Evolutionary conservation across 53 echinoderm and acorn worm species (phyloP).

Genomic region (Holothuria scabra): DNA sequence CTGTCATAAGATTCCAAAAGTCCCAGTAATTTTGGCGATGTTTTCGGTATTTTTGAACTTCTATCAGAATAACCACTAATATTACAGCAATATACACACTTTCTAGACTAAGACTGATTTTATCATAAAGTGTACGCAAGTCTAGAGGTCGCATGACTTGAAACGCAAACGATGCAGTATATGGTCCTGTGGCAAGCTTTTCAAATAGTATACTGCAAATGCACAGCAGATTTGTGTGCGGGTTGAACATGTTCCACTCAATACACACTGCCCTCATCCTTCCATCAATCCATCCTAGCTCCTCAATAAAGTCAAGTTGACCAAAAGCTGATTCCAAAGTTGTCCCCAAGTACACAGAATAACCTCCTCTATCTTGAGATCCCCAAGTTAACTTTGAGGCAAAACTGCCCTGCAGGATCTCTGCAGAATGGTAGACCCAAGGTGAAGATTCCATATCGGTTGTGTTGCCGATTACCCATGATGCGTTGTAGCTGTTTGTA

Average conservation of each 20-base stretch:
- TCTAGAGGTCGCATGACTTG: slow-evolving; percentile 63
- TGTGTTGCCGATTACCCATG: slow-evolving; percentile 49
- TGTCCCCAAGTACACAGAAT: slow-evolving; percentile 61
- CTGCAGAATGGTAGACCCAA: slow-evolving; percentile 71
- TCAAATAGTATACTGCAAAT: slow-evolving; percentile 74
- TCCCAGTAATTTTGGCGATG: slow-evolving; percentile 64
- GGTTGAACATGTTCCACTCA: slow-evolving; percentile 88
- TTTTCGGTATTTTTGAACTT: slow-evolving; percentile 60
- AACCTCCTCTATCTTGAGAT: slow-evolving; percentile 71
- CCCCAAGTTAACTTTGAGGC: slow-evolving; percentile 42
- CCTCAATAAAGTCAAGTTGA: slow-evolving; percentile 24
- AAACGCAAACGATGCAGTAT: slow-evolving; percentile 57
- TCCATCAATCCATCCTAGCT: slow-evolving; percentile 67
- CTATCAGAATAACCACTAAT: slow-evolving; percentile 65
- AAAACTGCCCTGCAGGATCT: slow-evolving; percentile 65
- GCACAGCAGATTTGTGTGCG: slow-evolving; percentile 73
- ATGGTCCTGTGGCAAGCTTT: slow-evolving; percentile 45
- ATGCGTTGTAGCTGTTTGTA: slow-evolving; percentile 36
- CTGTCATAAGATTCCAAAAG: slow-evolving; percentile 77
- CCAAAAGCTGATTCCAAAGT: slow-evolving; percentile 28
- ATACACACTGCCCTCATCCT: slow-evolving; percentile 73
- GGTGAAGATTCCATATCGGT: background rate
- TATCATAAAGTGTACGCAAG: slow-evolving; percentile 55
- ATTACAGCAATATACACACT: slow-evolving; percentile 69
- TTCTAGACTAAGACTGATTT: slow-evolving; percentile 76